Evolutionary conservation across 2,888 invertebrate species (phyloP).

Genomic region (Nomada goodeniana): DNA sequence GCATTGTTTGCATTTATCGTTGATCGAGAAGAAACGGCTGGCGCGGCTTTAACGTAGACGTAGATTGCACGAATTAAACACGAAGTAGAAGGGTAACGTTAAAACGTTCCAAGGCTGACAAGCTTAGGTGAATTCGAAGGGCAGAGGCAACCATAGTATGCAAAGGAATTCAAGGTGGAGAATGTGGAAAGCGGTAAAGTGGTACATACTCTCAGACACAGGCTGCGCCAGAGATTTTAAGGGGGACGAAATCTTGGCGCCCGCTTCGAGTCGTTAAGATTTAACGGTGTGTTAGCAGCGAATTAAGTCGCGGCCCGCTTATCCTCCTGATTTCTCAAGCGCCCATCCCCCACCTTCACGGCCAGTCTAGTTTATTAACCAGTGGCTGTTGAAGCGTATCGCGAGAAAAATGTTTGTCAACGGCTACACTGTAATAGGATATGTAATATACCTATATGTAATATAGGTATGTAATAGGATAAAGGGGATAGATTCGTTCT

Average conservation of each 20-base stretch:
- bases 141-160: not conserved
- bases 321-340: slow-evolving; percentile 45
- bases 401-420: slow-evolving; percentile 26
- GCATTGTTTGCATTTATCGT: slow-evolving; percentile 32
- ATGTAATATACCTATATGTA: too few relatives aligned
- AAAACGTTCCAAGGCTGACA: slow-evolving; percentile 15
- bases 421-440: not conserved
- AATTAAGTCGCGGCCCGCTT: slow-evolving; percentile 56
- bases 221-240: slow-evolving; percentile 14
- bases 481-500: not conserved
- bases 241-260: slow-evolving; percentile 57
- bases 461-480: slow-evolving; percentile 18
- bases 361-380: slow-evolving; percentile 18
- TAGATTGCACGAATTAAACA: too few relatives aligned
- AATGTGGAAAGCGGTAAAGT: slow-evolving; percentile 8
- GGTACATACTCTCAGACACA: slow-evolving; percentile 8
- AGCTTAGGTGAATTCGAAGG: slow-evolving; percentile 45
- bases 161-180: slow-evolving; percentile 6
- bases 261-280: slow-evolving; percentile 60
- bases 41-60: too few relatives aligned
- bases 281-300: slow-evolving; percentile 58
- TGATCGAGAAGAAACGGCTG: not conserved
- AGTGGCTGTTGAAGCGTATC: not conserved
- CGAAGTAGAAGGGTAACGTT: not conserved
- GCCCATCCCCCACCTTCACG: not conserved